Evolutionary conservation across 2,797 vertebrate species (phyloP).

Genomic region (Pygocentrus nattereri): DNA sequence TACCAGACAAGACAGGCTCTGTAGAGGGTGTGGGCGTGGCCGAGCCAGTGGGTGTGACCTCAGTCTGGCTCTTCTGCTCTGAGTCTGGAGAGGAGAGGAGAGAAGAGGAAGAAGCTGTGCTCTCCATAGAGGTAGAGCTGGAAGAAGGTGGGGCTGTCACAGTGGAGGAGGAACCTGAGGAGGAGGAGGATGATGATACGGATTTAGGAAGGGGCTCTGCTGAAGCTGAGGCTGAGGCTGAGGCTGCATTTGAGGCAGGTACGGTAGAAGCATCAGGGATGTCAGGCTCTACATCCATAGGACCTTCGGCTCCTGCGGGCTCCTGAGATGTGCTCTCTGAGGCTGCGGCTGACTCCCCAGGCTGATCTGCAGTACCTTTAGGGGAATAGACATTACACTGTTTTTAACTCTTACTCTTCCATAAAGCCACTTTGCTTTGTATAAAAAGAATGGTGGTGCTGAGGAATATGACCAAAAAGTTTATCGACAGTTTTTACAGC

Average conservation of each 20-base stretch:
- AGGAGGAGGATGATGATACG: conserved; percentile 68
- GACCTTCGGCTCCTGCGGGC: conserved; percentile 64
- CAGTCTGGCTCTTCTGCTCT: conserved; percentile 80
- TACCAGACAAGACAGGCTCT: conserved; percentile 78
- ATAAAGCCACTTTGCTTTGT: background rate
- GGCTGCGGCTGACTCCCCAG: conserved; percentile 73
- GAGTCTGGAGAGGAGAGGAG: conserved; percentile 82
- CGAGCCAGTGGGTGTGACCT: conserved; percentile 53
- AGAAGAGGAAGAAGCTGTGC: conserved; percentile 77
- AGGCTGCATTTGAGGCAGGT: conserved; percentile 38
- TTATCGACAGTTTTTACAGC: too few species aligned
- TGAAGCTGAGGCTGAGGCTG: conserved; percentile 61
- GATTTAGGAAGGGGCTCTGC: conserved; percentile 64
- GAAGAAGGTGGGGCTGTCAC: conserved; percentile 81
- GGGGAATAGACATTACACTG: conserved; percentile 21
- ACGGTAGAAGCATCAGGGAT: conserved; percentile 36
- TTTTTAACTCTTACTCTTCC: background rate
- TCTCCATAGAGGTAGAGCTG: conserved; percentile 80
- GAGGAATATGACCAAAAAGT: too few species aligned
- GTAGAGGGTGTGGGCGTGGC: conserved; percentile 60
- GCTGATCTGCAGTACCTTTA: conserved; percentile 82
- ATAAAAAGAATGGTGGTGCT: too few species aligned
- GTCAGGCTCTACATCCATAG: conserved; percentile 76
- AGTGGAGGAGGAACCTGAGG: conserved; percentile 81
- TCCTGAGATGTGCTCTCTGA: conserved; percentile 75